Base-by-base conservation (phyloP, 1,140 invertebrate species). In the Ctenoplectra terminalis region DNA sequence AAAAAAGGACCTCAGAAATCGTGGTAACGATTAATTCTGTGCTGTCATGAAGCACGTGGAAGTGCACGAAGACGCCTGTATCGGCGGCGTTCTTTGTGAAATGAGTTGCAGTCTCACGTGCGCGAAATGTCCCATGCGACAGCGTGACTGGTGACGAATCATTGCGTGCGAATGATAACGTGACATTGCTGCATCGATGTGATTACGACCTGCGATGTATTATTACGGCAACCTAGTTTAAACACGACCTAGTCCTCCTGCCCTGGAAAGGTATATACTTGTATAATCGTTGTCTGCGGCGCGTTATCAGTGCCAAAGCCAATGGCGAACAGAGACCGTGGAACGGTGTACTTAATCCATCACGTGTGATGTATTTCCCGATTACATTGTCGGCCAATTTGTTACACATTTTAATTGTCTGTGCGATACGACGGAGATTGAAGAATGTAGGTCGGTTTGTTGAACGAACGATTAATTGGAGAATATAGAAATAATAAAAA, bases 161-260 rank as follows among this genome's bases (percentile, higher is more conserved):
- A 37, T 40, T 72, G 81, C 80, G 66, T 70, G 72, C 77, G 58
- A 78, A 74, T 78, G 84, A 74, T 85, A 69, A 54, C 40, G 74
- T 73, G 81, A 86, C 86, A 87, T 84, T 87, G 84, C 67, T 26
- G 61, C 26, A 43, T 29, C 50, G 48, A 46, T 34, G 79, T 61
- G 87, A 87, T 88, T 86, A 85, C 66, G 52, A 81, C 72, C 88
- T 88, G 4, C 84, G 90, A 76, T 87, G 89, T 87, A 88, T 89
- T 83, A 87, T 67, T 83, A 80, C 71, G 81, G 70, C 82, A 88
- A 86, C 76, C 81, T 54, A 83, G 85, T 85, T 88, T 81, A 75
- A 76, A 75, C 82, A 50, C 87, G 91, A 92, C 90, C 90, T 90
- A 92, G 89, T 89, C 87, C 83, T 71, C 83, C 83, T 91, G 85